Evolutionary conservation across 2,797 vertebrate genomes (phyloP).

Genomic region (Sylvilagus floridanus): DNA sequence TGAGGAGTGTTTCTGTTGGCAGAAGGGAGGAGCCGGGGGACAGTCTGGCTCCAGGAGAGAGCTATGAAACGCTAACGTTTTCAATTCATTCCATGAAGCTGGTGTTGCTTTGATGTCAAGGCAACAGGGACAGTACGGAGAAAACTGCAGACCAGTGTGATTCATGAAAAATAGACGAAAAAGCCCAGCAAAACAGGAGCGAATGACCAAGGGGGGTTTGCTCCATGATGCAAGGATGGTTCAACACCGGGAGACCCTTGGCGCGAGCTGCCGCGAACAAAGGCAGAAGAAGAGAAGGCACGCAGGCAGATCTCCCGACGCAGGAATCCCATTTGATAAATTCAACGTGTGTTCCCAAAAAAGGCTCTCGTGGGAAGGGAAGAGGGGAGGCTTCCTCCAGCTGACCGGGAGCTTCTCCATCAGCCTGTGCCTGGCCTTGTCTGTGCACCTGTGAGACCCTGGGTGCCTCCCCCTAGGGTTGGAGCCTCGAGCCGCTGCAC

Average conservation of each 20-base stretch:
- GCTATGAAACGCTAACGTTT: not conserved
- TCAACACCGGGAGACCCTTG: rapidly evolving
- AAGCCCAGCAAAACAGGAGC: not conserved
- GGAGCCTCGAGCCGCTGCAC: rapidly evolving
- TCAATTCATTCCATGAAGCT: not conserved
- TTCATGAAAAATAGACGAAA: not conserved
- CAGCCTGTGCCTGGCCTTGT: rapidly evolving
- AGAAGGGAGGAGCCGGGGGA: too few species aligned
- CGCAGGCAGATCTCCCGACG: rapidly evolving
- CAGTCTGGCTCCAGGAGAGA: not conserved
- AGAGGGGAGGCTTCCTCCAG: not conserved
- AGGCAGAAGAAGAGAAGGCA: not conserved
- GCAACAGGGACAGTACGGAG: too few species aligned
- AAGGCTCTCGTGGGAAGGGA: too few species aligned
- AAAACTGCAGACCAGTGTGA: not conserved
- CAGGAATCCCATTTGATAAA: not conserved
- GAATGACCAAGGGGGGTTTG: too few species aligned
- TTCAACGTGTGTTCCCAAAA: rapidly evolving
- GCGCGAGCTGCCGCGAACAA: rapidly evolving
- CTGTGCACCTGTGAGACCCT: not conserved
- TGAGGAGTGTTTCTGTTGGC: not conserved
- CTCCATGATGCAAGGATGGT: not conserved
- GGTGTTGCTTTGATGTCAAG: not conserved
- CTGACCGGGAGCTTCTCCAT: rapidly evolving
- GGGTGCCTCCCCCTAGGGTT: too few species aligned